Conservation (phyloP, 2,888 invertebrate species). For the Petrolisthes manimaculis region DNA sequence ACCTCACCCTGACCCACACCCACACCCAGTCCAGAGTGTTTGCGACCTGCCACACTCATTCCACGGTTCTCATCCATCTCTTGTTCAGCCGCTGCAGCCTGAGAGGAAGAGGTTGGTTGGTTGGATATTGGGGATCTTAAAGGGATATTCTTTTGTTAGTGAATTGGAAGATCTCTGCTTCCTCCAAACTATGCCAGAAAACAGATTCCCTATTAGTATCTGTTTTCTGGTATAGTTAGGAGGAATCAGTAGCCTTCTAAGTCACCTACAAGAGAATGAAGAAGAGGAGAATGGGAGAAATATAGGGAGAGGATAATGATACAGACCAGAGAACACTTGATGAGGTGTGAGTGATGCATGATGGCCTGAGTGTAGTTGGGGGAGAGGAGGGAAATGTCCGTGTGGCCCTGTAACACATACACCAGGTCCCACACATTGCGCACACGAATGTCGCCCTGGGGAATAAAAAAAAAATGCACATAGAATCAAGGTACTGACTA, state of each 20-base stretch:
- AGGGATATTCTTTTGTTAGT: no score
- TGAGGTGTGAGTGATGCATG: slow-evolving; percentile 70
- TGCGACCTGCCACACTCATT: slow-evolving; percentile 33
- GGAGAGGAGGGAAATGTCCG: slow-evolving; percentile 68
- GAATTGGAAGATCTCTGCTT: no score
- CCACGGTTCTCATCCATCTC: slow-evolving; percentile 69
- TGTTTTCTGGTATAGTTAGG: no score
- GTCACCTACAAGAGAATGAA: no score
- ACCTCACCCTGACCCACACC: slow-evolving; percentile 36
- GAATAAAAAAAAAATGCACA: not conserved
- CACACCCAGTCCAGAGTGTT: slow-evolving; percentile 18
- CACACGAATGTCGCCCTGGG: slow-evolving; percentile 67
- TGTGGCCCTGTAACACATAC: slow-evolving; percentile 68
- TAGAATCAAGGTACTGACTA: not conserved
- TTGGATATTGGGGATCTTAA: no score
- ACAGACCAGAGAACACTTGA: slow-evolving; percentile 69
- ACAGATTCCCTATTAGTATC: no score
- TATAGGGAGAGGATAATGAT: not conserved
- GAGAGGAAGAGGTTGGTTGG: not conserved
- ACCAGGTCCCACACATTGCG: slow-evolving; percentile 71
- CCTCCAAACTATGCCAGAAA: no score
- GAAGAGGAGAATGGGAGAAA: no score
- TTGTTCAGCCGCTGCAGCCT: slow-evolving; percentile 70
- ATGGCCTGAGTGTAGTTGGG: slow-evolving; percentile 70
- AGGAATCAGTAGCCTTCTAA: no score